Evolutionary conservation across 1,140 invertebrate genomes (phyloP), one percentile per base, ranked within the genome.

Genomic region (Hestina assimilis): DNA sequence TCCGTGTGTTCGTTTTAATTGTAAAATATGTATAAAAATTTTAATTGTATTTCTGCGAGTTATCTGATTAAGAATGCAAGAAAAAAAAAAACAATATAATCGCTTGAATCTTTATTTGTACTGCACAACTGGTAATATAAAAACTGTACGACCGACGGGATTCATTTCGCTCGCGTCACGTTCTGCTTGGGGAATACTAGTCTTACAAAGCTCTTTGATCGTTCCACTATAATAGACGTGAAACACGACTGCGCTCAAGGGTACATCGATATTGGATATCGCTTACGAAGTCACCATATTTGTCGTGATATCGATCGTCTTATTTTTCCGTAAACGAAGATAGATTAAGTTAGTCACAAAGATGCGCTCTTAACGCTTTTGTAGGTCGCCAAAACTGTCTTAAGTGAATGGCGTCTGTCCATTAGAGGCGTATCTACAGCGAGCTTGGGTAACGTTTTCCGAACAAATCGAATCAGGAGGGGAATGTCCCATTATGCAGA

Each of bases 401-500:
- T 71, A 61, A 67, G 74, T 72, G 75, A 77, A 80, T 73, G 78
- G 68, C 54, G 59, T 52, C 60, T 53, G 66, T 74, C 72, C 78
- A 77, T 79, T 79, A 75, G 58, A 63, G 63, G 59, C 52, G 48
- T 53, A n/a, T 19, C 31, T 15, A 23, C 54, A 55, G 41, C 58
- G 67, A 59, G 47, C 58, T 63, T 47, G 48, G 55, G 55, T 66
- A 73, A 72, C 67, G 63, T 75, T 72, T 72, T 74, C 61, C 59
- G 62, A 70, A 71, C 71, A 81, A 85, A 85, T 85, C 78, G 75
- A 83, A 81, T 83, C 72, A 73, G 57, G 50, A 61, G 60, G 62
- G 71, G 68, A 69, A 69, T 63, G 66, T 65, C 63, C 81, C 74
- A 85, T 85, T 85, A 83, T 85, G 79, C 72, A 85, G 74, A 85